Base-by-base conservation (phyloP, 2,888 invertebrate species). In the Nipponacmea schrenckii region DNA sequence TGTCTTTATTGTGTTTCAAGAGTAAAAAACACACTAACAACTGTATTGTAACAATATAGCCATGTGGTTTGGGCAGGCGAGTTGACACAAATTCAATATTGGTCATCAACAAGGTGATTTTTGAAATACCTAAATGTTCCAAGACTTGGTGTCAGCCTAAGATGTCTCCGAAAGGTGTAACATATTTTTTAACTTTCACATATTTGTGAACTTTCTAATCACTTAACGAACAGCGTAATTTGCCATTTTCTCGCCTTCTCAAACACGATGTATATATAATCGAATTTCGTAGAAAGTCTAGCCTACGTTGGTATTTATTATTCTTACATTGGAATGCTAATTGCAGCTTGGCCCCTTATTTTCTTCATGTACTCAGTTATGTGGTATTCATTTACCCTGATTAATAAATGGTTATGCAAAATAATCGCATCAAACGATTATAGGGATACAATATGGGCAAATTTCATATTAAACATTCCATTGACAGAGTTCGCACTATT, bases 41-140 rank as follows among this genome's bases (percentile, higher is more conserved):
- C 56, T 56, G 56, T 56, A 56, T 24, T 24, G 24, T 24, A 56
- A 56, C 56, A 56, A 56, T 56, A 56, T 56, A 56, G 20, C 56
- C 56, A 56, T 24, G 56, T 56, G 56, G 56, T 56, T 56, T 56
- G 56, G 56, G 24, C 56, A 56, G 56, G 56, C 24, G 20, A 56
- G 20, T 56, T 56, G 56, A 56, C 56, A 56, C 56, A 56, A 24
- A 24, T 56, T 56, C 56, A 56, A 56, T 56, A 56, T 56, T 56
- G 24, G 56, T 56, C 56, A 56, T 56, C 56, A 56, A 56, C 56
- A 56, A 56, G 56, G 20, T 56, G 24, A 56, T 24, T 56, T 56
- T 56, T 56, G 56, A 56, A 56, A 56, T 56, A 24, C 56, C 56
- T 20, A 56, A 56, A 56, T 56, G 56, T 56, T 24, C 56, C 56